Evolutionary conservation across 2,113 vertebrate genomes (phyloP).

Genomic region (Pterocles orientalis): DNA sequence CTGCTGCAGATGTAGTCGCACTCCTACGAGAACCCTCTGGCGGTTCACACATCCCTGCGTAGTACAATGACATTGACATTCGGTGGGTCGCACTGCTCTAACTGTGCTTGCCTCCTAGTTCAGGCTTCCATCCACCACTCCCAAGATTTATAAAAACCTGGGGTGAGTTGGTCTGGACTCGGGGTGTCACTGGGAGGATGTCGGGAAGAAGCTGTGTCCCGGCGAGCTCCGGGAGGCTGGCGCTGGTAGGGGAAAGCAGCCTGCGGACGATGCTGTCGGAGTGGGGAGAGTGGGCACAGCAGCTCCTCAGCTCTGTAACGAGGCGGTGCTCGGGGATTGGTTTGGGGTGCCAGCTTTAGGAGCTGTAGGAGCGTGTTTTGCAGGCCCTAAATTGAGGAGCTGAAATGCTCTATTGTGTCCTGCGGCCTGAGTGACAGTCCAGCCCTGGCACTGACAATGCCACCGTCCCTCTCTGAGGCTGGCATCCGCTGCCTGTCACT

Average conservation of each 20-base stretch:
- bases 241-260: background rate
- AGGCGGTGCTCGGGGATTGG: background rate
- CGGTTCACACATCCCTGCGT: fast-evolving
- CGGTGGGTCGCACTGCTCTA: background rate
- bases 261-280: background rate
- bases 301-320: fast-evolving
- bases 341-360: background rate
- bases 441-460: background rate
- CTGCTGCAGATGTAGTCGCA: fast-evolving
- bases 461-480: background rate
- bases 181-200: fast-evolving
- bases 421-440: background rate
- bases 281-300: background rate
- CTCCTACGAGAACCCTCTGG: background rate
- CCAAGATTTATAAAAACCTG: background rate
- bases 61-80: fast-evolving
- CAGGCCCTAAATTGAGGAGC: background rate
- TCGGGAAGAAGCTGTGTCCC: background rate
- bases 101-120: background rate
- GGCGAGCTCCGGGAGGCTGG: background rate
- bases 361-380: background rate
- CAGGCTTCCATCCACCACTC: background rate
- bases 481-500: background rate
- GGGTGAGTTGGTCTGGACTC: background rate
- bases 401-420: constrained; percentile 41